Percentiles rank a stretch among this genome's conserved stretches.
phyloP scores from a whole-genome alignment of 2,113 vertebrate species.

The Tachysurus vachellii region DNA sequence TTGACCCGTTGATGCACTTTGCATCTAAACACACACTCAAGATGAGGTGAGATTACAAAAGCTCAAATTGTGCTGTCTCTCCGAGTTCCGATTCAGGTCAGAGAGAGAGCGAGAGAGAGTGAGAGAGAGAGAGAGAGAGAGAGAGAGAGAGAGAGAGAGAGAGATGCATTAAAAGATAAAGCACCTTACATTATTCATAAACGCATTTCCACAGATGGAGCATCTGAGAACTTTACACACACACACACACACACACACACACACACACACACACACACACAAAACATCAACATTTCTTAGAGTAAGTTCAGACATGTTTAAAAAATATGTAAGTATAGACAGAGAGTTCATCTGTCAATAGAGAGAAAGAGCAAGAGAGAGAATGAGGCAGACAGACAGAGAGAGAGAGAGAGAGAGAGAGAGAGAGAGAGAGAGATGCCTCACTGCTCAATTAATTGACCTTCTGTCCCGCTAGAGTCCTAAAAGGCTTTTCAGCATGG shows the following conservation, averaged over 20 bases:
- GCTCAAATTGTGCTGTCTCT: not conserved
- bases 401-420: not conserved
- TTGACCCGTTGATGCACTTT: not conserved
- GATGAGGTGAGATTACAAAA: not conserved
- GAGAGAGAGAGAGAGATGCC: conserved; percentile 6
- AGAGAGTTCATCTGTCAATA: not conserved
- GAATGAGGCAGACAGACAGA: not conserved
- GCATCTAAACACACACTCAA: not conserved
- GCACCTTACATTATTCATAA: conserved; percentile 51
- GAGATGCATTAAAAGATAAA: conserved; percentile 44
- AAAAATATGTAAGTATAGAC: not conserved
- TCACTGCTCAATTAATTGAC: conserved; percentile 44
- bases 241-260: conserved; percentile 17
- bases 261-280: conserved; percentile 21
- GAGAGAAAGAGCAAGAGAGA: not conserved
- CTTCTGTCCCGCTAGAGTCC: conserved; percentile 30
- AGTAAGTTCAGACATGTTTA: not conserved
- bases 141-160: not conserved
- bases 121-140: not conserved
- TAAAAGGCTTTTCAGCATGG: conserved; percentile 3
- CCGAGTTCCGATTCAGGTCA: not conserved
- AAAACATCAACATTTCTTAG: not conserved
- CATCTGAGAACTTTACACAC: not conserved
- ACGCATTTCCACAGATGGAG: conserved; percentile 14
- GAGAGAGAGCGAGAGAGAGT: conserved; percentile 1